Percentiles rank a stretch among this genome's conserved stretches.
Evolutionary conservation across 2,797 vertebrate genomes (phyloP).

Genomic region (Cyclura pinguis): DNA sequence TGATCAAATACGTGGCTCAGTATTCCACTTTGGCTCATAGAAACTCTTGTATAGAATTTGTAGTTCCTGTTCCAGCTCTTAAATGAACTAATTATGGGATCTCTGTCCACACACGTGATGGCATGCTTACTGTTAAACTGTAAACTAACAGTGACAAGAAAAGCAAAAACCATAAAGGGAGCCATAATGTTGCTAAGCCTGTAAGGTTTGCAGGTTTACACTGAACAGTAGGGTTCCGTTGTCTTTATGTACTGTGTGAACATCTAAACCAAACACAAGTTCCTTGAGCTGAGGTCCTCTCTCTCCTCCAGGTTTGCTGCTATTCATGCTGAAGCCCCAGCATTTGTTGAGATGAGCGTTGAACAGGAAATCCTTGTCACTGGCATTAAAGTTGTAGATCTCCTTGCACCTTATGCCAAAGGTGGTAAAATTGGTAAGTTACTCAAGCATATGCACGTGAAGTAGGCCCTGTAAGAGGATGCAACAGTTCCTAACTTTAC

Average conservation of each 20-base stretch:
- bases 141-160: background rate
- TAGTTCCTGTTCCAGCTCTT: background rate
- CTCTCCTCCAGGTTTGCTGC: slow-evolving; percentile 85
- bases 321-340: slow-evolving; percentile 96
- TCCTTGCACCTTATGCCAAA: slow-evolving; percentile 96
- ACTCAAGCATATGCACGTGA: fast-evolving
- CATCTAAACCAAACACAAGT: background rate
- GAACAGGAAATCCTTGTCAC: slow-evolving; percentile 99
- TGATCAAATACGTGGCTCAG: background rate
- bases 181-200: background rate
- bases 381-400: slow-evolving; percentile 96
- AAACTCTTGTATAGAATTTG: background rate
- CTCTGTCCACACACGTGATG: background rate
- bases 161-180: background rate
- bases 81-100: background rate
- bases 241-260: background rate
- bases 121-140: background rate
- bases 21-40: background rate
- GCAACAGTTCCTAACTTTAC: too few relatives aligned
- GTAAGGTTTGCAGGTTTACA: too few relatives aligned
- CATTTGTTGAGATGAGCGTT: slow-evolving; percentile 98
- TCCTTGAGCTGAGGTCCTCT: fast-evolving
- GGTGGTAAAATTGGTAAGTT: slow-evolving; percentile 95
- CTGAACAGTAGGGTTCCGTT: background rate
- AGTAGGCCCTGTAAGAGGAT: fast-evolving